Evolutionary conservation across 2,888 invertebrate species (phyloP).

Genomic region (Cremastobaeus sp.): DNA sequence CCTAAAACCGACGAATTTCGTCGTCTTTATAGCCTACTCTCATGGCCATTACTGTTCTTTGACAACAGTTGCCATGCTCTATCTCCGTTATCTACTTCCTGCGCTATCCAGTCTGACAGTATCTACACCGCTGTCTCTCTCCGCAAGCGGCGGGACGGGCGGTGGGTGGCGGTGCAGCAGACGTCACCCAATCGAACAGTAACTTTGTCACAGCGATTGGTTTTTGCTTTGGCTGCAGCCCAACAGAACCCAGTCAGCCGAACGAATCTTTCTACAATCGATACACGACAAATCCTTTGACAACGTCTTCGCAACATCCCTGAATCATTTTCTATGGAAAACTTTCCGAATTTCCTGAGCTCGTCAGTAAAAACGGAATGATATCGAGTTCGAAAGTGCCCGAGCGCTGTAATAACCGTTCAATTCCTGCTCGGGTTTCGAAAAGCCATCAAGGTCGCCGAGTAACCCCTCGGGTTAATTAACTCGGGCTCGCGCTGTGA

Average conservation of each 20-base stretch:
- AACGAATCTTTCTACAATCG: conserved; percentile 58
- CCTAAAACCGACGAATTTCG: conserved; percentile 55
- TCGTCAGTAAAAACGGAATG: conserved; percentile 23
- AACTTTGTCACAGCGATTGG: conserved; percentile 70
- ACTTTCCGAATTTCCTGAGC: conserved; percentile 34
- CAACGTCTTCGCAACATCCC: conserved; percentile 59
- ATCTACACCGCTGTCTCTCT: conserved; percentile 57
- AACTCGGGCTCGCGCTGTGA: no score
- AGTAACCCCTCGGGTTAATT: no score
- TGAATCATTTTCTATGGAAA: conserved; percentile 50
- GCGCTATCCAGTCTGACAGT: conserved; percentile 55
- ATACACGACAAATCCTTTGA: conserved; percentile 66
- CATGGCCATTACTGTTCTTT: conserved; percentile 65
- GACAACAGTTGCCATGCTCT: conserved; percentile 67
- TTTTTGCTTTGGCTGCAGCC: conserved; percentile 65
- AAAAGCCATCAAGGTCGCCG: conserved; percentile 2
- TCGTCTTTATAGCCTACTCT: conserved; percentile 62
- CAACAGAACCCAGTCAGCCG: conserved; percentile 62
- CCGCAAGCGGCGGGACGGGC: conserved; percentile 49
- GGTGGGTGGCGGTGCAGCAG: conserved; percentile 59
- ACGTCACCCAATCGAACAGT: conserved; percentile 67
- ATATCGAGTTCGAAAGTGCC: conserved; percentile 1
- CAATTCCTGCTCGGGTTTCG: conserved; percentile 5
- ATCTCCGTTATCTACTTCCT: conserved; percentile 64
- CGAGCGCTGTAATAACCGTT: conserved; percentile 23